Evolutionary conservation across 2,888 invertebrate genomes (phyloP).

Genomic region (Leptothorax acervorum): DNA sequence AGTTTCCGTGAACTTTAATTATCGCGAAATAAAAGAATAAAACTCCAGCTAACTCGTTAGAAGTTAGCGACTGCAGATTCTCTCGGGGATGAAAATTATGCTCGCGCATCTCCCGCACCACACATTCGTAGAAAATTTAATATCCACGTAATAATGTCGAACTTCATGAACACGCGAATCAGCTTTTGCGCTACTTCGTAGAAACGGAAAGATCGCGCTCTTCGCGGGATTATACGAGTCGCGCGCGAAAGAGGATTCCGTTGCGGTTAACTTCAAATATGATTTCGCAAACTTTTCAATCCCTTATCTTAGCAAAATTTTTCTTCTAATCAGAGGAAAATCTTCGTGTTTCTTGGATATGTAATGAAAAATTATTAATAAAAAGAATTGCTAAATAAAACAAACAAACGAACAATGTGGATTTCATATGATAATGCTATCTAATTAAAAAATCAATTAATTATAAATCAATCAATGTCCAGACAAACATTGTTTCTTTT

Average conservation of each 20-base stretch:
- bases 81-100: conserved; percentile 53
- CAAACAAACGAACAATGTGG: neutral
- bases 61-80: conserved; percentile 40
- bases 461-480: neutral
- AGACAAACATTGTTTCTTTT: neutral
- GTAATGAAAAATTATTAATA: neutral
- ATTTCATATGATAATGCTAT: neutral
- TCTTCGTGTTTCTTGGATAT: neutral
- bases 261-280: conserved; percentile 36
- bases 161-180: conserved; percentile 25
- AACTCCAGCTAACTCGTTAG: conserved; percentile 50
- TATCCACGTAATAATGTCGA: conserved; percentile 45
- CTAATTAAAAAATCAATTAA: neutral
- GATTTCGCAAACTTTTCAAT: conserved; percentile 23
- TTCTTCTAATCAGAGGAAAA: neutral
- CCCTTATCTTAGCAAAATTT: conserved; percentile 3
- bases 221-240: neutral
- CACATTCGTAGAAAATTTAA: conserved; percentile 47
- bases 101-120: conserved; percentile 19
- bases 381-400: neutral
- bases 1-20: conserved; percentile 61
- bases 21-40: conserved; percentile 55
- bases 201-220: neutral
- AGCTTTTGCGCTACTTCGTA: conserved; percentile 16
- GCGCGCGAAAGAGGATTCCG: conserved; percentile 19